Base-by-base conservation (phyloP, 2,797 vertebrate genomes). In the Pithecia hirsuta region DNA sequence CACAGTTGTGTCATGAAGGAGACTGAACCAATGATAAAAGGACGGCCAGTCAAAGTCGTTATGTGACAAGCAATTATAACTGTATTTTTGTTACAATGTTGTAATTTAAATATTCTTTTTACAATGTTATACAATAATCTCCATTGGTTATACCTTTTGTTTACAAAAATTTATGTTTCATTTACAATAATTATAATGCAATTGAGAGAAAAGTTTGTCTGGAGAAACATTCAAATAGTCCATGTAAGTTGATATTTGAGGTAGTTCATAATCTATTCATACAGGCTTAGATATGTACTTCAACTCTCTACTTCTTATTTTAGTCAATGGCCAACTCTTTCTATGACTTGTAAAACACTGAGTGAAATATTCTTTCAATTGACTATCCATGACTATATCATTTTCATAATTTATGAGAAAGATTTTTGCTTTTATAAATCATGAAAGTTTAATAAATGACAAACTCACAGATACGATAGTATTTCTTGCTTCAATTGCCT, bases 31-130 rank as follows among this genome's bases (percentile, higher is more conserved):
- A 46, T 3, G 46, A 59, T 3, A 75, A 88, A 91, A 88, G 17
- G 0, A 48, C 84, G 82, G 22, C 36, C 57, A 41, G 22, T 33
- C 61, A 41, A 28, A 48, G 48, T 50, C 2, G 0, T 50, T 61
- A 83, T 44, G 48, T 91, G 76, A 70, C 75, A 94, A 81, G 55
- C 28, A 67, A 39, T 79, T 30, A 70, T 4, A 85, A 19, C 24
- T 76, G 19, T 26, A 50, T 72, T 95, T 64, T 76, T 92, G 61
- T 64, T 95, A n/a, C 50, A 78, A 28, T 84, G 50, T 28, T 92
- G 36, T 12, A 80, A 87, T 83, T 93, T 92, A 93, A 93, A 93
- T 86, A 94, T 87, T 67, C 15, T n/a, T 96, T 92, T 96, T 91
- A 91, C 75, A 70, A 61, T 96, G 88, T 91, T 82, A 94, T 41